These are phyloP conservation scores for Monopterus albus DNA, from an alignment of 2,113 vertebrate genomes.

Conservation along the genomic window DNA sequence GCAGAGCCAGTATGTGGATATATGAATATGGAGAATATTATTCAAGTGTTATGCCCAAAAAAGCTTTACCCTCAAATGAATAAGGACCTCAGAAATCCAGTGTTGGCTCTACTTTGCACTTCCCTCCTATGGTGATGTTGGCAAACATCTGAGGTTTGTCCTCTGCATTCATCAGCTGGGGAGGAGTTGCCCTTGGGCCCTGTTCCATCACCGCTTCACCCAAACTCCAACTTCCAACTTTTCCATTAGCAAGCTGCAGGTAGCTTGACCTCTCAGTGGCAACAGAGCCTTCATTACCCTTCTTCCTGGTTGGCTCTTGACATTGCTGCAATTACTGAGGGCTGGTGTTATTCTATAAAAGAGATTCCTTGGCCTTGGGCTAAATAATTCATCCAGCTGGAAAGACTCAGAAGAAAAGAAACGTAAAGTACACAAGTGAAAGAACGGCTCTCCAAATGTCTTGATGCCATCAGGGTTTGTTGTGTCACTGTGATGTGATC, in stretches of 20 bases:
- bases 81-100: conserved; percentile 19
- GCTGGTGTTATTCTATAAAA: conserved; percentile 22
- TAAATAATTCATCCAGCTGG: neutral
- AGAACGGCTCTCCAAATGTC: conserved; percentile 18
- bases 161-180: conserved; percentile 53
- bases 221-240: conserved; percentile 55
- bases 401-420: neutral
- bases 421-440: neutral
- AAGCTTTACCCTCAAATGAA: too few relatives aligned
- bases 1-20: too few relatives aligned
- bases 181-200: conserved; percentile 59
- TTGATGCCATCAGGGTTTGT: conserved; percentile 44
- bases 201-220: conserved; percentile 51
- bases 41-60: neutral
- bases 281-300: conserved; percentile 18
- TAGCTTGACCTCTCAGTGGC: conserved; percentile 42
- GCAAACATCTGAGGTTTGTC: conserved; percentile 59
- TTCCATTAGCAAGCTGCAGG: conserved; percentile 50
- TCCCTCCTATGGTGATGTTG: conserved; percentile 48
- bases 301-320: conserved; percentile 25
- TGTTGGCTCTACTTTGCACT: conserved; percentile 19
- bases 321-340: conserved; percentile 29
- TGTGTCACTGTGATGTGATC: too few relatives aligned
- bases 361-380: conserved; percentile 14
- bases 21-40: neutral